Conservation (phyloP, 2,888 invertebrate species). For the Meloe dianella region DNA sequence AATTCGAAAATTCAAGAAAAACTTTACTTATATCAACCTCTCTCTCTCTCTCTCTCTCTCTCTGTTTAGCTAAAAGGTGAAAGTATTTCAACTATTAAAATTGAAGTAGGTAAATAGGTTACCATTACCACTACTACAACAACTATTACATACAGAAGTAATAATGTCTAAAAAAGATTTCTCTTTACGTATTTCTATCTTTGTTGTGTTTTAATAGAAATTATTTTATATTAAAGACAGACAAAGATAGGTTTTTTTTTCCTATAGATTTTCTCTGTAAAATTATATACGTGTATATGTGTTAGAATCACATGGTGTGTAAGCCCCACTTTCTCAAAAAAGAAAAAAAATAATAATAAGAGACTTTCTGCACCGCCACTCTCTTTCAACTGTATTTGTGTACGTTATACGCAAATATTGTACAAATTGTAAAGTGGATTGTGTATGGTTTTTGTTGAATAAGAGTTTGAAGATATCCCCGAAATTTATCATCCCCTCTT, state of each 20-base stretch:
- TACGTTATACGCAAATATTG: too few species aligned
- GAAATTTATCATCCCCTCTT: slow-evolving; percentile 52
- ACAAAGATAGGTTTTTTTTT: slow-evolving; percentile 14
- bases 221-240: slow-evolving; percentile 37
- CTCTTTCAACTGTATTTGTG: neutral
- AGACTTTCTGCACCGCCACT: slow-evolving; percentile 10
- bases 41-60: neutral
- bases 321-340: slow-evolving; percentile 35
- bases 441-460: slow-evolving; percentile 35
- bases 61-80: slow-evolving; percentile 49
- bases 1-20: neutral
- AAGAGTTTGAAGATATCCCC: slow-evolving; percentile 28
- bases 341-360: too few species aligned
- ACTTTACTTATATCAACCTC: too few species aligned
- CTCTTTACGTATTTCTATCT: slow-evolving; percentile 42
- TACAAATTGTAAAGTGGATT: neutral
- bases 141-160: neutral
- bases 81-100: slow-evolving; percentile 49
- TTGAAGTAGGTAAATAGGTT: slow-evolving; percentile 59
- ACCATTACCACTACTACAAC: slow-evolving; percentile 44
- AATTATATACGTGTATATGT: neutral
- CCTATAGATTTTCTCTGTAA: slow-evolving; percentile 30
- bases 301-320: slow-evolving; percentile 3
- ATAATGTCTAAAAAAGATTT: slow-evolving; percentile 43
- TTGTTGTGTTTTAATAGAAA: slow-evolving; percentile 22